Conservation (phyloP, 2,113 vertebrate species). For the Chrysemys picta region DNA sequence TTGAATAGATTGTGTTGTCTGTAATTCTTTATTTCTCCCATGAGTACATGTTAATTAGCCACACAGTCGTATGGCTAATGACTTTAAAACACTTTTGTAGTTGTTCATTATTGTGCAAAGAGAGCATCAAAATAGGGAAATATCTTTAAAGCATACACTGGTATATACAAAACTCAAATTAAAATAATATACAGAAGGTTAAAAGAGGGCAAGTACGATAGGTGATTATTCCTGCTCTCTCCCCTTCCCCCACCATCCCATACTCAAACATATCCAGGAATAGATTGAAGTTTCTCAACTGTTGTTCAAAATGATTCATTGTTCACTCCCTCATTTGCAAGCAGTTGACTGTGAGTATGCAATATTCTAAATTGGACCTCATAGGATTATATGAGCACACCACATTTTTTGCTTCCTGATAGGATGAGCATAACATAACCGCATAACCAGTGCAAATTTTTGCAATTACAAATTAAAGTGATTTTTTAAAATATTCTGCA, state of each 20-base stretch:
- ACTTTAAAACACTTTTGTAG: neutral
- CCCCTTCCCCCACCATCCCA: too few relatives aligned
- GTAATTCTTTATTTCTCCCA: neutral
- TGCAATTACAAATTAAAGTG: neutral
- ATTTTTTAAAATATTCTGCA: neutral
- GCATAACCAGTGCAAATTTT: neutral
- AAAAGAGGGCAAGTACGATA: neutral
- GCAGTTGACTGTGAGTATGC: neutral
- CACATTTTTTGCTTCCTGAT: neutral
- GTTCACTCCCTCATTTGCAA: neutral
- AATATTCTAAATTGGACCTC: neutral
- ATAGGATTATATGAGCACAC: neutral
- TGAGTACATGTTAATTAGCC: neutral
- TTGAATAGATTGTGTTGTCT: fast-evolving
- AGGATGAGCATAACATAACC: neutral
- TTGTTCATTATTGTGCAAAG: neutral
- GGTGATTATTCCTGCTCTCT: neutral
- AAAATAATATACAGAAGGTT: neutral
- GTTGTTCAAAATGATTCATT: neutral
- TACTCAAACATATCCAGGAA: neutral
- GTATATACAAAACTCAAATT: neutral
- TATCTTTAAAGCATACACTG: neutral
- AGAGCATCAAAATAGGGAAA: neutral
- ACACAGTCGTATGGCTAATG: fast-evolving
- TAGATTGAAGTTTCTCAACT: neutral